Conservation (phyloP, 2,888 invertebrate species). For the Drosophila hawaiiensis region DNA sequence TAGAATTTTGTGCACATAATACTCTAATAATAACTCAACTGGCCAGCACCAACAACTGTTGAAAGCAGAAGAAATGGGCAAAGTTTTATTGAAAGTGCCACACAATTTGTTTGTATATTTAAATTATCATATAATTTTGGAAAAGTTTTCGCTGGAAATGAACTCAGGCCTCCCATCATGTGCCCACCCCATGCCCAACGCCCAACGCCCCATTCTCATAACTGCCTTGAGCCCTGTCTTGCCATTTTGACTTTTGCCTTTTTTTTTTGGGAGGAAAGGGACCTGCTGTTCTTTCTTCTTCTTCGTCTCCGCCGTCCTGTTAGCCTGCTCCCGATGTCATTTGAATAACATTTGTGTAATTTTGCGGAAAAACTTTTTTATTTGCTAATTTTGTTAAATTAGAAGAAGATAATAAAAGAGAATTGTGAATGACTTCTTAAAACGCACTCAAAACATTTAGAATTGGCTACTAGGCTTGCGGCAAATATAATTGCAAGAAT, state of each 20-base stretch:
- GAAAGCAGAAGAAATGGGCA: constrained; percentile 68
- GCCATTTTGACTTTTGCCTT: constrained; percentile 45
- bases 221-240: constrained; percentile 35
- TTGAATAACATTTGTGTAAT: constrained; percentile 81
- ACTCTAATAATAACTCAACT: constrained; percentile 76
- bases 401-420: constrained; percentile 72
- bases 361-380: constrained; percentile 80
- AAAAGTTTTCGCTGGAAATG: constrained; percentile 70
- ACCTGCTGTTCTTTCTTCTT: constrained; percentile 1
- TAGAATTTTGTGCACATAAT: constrained; percentile 64
- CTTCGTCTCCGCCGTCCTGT: not conserved
- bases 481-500: constrained; percentile 63
- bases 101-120: constrained; percentile 81
- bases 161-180: constrained; percentile 39
- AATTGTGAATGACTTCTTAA: constrained; percentile 68
- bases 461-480: constrained; percentile 31
- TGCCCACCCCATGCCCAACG: too few relatives aligned
- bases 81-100: constrained; percentile 82
- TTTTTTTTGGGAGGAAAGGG: constrained; percentile 9
- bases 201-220: constrained; percentile 10
- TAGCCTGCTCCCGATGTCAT: constrained; percentile 48
- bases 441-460: constrained; percentile 50
- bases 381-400: constrained; percentile 80
- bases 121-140: constrained; percentile 78
- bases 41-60: constrained; percentile 15